Evolutionary conservation across 2,797 vertebrate genomes (phyloP).

Genomic region (Luscinia luscinia): DNA sequence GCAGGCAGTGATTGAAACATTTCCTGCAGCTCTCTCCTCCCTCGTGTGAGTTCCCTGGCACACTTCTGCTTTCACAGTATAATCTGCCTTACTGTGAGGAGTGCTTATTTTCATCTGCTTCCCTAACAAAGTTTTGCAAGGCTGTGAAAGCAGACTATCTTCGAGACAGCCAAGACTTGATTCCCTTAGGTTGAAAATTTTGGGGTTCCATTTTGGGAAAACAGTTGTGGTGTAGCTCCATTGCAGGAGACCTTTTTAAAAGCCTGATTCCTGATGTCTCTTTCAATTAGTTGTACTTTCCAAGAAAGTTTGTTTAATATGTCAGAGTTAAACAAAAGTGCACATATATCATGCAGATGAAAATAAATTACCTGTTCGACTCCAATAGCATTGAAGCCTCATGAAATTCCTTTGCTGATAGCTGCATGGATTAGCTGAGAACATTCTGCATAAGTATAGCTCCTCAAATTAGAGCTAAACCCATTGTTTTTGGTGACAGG

Average conservation of each 20-base stretch:
- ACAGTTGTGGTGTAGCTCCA: background rate
- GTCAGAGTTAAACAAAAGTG: background rate
- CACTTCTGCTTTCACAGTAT: background rate
- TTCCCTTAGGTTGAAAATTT: background rate
- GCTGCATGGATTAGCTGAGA: background rate
- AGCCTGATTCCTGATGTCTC: background rate
- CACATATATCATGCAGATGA: background rate
- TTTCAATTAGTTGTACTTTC: background rate
- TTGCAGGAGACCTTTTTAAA: background rate
- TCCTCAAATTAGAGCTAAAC: background rate
- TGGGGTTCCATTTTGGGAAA: background rate
- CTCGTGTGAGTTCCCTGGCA: background rate
- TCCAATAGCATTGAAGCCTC: background rate
- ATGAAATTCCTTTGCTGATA: background rate
- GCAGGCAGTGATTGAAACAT: background rate
- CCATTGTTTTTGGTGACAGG: background rate
- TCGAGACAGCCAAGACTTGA: background rate
- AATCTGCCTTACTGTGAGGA: background rate
- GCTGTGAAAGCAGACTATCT: background rate
- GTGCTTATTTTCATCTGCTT: background rate
- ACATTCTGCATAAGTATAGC: background rate
- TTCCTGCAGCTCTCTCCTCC: constrained; percentile 4
- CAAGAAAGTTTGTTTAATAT: background rate
- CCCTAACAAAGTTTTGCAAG: background rate
- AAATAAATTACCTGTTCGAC: background rate